A percentile compares a stretch with the other conserved stretches of the same genome.
Evolutionary conservation across 2,888 invertebrate species (phyloP).

Genomic region (Eupithecia centaureata): DNA sequence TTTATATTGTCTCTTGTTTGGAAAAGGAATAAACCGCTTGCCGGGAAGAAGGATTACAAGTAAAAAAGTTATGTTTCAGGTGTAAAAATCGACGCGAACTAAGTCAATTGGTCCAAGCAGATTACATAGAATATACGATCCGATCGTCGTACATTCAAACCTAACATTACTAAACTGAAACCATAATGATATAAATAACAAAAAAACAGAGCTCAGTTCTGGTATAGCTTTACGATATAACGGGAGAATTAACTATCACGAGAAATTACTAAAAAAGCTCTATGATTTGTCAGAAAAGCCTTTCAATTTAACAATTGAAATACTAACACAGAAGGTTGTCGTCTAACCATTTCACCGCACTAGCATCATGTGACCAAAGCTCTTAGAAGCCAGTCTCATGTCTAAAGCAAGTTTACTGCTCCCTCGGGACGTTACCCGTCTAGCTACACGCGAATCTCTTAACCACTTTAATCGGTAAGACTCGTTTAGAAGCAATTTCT

Average conservation of each 20-base stretch:
- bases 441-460: conserved; percentile 56
- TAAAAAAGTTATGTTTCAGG: background rate
- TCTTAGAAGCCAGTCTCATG: conserved; percentile 46
- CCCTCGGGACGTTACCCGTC: conserved; percentile 50
- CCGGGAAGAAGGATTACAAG: too few species aligned
- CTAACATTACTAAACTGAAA: too few species aligned
- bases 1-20: too few species aligned
- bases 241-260: background rate
- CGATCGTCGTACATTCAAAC: background rate
- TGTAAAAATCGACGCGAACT: background rate
- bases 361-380: conserved; percentile 26
- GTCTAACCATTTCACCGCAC: background rate
- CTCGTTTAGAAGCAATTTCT: conserved; percentile 51
- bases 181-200: too few species aligned
- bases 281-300: background rate
- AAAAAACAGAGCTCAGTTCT: background rate
- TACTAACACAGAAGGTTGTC: background rate
- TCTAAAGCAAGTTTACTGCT: conserved; percentile 49
- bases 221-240: background rate
- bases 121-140: background rate
- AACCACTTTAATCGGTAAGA: conserved; percentile 53
- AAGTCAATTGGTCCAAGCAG: background rate
- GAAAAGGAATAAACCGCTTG: too few species aligned
- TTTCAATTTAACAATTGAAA: background rate
- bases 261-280: background rate